Evolutionary conservation across 2,888 invertebrate genomes (phyloP), one percentile per base, ranked within the genome.

Genomic region (Plebejus melissa): DNA sequence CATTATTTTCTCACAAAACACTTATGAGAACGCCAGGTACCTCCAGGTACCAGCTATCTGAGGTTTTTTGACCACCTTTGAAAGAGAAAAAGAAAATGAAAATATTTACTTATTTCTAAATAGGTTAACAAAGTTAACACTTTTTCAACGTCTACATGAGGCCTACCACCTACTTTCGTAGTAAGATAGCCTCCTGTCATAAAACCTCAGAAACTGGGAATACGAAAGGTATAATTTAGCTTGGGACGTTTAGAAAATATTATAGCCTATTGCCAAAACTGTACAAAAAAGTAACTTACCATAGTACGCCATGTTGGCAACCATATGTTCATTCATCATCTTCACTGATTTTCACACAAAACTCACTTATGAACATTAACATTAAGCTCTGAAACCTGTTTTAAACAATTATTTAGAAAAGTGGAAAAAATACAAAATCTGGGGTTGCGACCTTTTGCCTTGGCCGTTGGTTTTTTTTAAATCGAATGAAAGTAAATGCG

Each of bases 301-400:
- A 77, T 90, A 92, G 78, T 89, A 92, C 74, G 90, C 83, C 90
- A 91, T 89, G 69, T 85, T 90, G 82, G 85, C 88, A 50, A 89
- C 84, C 75, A 91, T 65, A 65, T 86, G 88, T 79, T 90, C 90
- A 80, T 90, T 92, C 13, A 92, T 91, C 91, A 90, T 90, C 76
- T 77, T 80, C 74, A 75, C 74, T 74, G 41, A 76, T 78, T 76
- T 75, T 13, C 60, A 77, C 76, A 77, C 74, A 77, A 75, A 75
- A 76, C 74, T 65, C 75, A 77, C 46, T 65, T 28, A 13, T 7
- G 6, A 50, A 50, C 72, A 72, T 72, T 72, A 54, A 72, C 13
- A 32, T 41, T 72, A 54, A 72, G 11, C 11, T 50, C 7, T 69
- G 9, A 32, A 38, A 70, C 22, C 70, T 54, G 32, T 16, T 11